Evolutionary conservation across 2,888 invertebrate genomes (phyloP).

Genomic region (Dicyrtoma fusca): DNA sequence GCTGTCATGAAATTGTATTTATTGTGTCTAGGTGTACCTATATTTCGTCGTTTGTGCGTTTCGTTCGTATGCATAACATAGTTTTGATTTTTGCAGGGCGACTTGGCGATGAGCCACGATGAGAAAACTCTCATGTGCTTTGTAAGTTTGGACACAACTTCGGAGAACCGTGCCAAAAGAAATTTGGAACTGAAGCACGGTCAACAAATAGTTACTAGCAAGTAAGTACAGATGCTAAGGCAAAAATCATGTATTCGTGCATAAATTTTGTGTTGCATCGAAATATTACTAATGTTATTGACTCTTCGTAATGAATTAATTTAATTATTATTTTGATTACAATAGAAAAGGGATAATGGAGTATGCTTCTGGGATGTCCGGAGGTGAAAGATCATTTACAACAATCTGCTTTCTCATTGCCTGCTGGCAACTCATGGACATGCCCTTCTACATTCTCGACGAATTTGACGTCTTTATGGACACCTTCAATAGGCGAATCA

Average conservation of each 20-base stretch:
- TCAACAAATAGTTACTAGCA: neutral
- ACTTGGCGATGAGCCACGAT: constrained; percentile 31
- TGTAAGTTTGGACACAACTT: constrained; percentile 27
- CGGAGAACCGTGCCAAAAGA: constrained; percentile 25
- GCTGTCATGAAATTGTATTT: neutral
- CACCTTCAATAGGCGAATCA: constrained; percentile 77
- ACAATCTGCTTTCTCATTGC: constrained; percentile 91
- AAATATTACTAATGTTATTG: too few species aligned
- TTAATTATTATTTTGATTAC: too few species aligned
- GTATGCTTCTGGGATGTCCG: constrained; percentile 68
- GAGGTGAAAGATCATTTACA: constrained; percentile 95
- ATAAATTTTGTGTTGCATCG: too few species aligned
- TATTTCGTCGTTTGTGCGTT: neutral
- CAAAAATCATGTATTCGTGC: too few species aligned
- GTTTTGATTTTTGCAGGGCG: constrained; percentile 29
- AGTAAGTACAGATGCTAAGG: neutral
- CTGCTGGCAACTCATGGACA: constrained; percentile 87
- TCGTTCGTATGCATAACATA: neutral
- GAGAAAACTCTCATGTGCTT: constrained; percentile 27
- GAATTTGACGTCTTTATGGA: constrained; percentile 98
- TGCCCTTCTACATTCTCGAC: constrained; percentile 92
- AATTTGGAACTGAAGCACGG: constrained; percentile 19
- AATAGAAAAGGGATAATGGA: constrained; percentile 38
- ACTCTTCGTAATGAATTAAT: too few species aligned
- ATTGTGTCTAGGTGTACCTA: neutral